Percentiles rank a stretch among this genome's conserved stretches.
These are phyloP conservation scores for Maylandia zebra DNA, from an alignment of 2,113 vertebrate genomes.

Conservation along the genomic window DNA sequence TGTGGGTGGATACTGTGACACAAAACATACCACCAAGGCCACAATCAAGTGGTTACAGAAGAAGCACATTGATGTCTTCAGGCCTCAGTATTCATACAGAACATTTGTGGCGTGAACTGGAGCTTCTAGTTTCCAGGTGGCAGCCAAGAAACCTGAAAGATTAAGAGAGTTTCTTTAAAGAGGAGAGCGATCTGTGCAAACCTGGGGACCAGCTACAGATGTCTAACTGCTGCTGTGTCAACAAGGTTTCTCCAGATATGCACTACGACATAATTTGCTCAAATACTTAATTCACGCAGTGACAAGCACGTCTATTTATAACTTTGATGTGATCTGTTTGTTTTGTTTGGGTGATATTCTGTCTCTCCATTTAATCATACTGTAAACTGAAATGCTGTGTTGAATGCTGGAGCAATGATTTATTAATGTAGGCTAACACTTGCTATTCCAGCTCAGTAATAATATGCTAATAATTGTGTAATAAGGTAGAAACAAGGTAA, in stretches of 20 bases:
- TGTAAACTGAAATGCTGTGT: background rate
- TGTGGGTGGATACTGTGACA: background rate
- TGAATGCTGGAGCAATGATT: background rate
- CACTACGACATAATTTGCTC: background rate
- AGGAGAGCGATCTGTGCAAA: background rate
- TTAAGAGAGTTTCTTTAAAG: background rate
- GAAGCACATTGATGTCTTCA: too few species aligned
- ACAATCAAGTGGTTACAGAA: too few species aligned
- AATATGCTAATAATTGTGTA: background rate
- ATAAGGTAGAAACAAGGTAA: background rate
- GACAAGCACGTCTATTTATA: background rate
- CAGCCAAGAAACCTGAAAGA: background rate
- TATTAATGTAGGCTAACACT: background rate
- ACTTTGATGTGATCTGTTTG: background rate
- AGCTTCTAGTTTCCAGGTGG: too few species aligned
- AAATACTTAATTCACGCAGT: background rate
- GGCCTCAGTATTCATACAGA: too few species aligned
- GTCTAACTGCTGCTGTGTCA: background rate
- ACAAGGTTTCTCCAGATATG: background rate
- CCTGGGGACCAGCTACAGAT: background rate
- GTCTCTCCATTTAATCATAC: background rate
- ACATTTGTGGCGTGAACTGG: too few species aligned
- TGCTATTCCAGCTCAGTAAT: background rate
- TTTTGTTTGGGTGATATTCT: background rate
- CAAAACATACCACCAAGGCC: too few species aligned